Evolutionary conservation across 2,888 invertebrate species (phyloP).

Genomic region (Mystacides longicornis): DNA sequence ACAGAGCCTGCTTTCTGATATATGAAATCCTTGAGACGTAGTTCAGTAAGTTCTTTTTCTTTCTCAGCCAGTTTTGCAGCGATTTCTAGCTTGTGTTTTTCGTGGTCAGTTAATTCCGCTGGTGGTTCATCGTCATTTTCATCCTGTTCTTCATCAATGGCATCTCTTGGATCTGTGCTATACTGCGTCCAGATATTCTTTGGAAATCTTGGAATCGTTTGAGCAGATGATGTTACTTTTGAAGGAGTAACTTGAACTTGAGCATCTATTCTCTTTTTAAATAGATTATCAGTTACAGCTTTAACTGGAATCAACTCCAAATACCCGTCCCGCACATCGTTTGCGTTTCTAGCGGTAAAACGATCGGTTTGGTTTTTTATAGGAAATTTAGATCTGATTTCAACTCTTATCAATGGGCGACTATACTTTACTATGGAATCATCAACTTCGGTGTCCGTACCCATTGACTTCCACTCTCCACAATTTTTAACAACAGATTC

Average conservation of each 20-base stretch:
- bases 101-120: constrained; percentile 4
- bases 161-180: constrained; percentile 29
- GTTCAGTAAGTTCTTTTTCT: constrained; percentile 11
- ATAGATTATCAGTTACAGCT: constrained; percentile 50
- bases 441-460: constrained; percentile 59
- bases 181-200: constrained; percentile 65
- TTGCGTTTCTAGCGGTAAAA: constrained; percentile 48
- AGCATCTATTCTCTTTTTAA: constrained; percentile 49
- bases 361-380: constrained; percentile 38
- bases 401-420: constrained; percentile 57
- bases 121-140: constrained; percentile 20
- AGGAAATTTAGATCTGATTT: constrained; percentile 59
- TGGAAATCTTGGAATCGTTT: constrained; percentile 62
- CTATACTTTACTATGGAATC: constrained; percentile 45
- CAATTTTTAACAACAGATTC: constrained; percentile 52
- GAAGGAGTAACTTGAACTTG: constrained; percentile 52
- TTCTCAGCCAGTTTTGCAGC: constrained; percentile 4
- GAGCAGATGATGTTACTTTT: constrained; percentile 45
- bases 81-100: constrained; percentile 29
- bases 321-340: constrained; percentile 59
- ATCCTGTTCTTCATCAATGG: constrained; percentile 27
- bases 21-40: constrained; percentile 34
- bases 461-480: constrained; percentile 52
- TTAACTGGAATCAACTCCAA: constrained; percentile 56
- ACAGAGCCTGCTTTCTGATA: constrained; percentile 33